Conservation (phyloP, 2,888 invertebrate species). For the Rhingia rostrata region DNA sequence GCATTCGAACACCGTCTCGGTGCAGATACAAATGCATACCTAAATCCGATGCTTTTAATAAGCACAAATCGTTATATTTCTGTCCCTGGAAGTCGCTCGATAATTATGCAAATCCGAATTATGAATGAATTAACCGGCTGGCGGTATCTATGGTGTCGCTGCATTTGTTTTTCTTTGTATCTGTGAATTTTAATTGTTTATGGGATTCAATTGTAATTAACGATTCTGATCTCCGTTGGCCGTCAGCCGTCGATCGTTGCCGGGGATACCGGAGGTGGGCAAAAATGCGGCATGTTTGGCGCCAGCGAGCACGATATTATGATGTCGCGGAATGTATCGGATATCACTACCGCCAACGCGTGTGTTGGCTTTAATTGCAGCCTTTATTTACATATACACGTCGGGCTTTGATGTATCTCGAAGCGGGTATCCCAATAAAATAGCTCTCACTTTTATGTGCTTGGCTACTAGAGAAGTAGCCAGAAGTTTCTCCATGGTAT, state of each 20-base stretch:
- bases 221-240: conserved; percentile 45
- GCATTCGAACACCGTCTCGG: not conserved
- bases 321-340: conserved; percentile 64
- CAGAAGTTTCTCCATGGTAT: conserved; percentile 17
- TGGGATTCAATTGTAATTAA: conserved; percentile 62
- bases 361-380: conserved; percentile 19
- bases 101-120: conserved; percentile 71
- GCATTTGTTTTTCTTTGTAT: conserved; percentile 41
- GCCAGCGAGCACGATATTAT: conserved; percentile 61
- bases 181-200: conserved; percentile 63
- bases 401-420: not conserved
- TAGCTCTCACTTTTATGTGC: conserved; percentile 41
- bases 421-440: conserved; percentile 9
- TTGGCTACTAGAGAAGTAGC: not conserved
- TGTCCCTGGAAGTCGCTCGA: conserved; percentile 55
- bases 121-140: conserved; percentile 67
- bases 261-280: conserved; percentile 48
- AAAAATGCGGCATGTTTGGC: conserved; percentile 60
- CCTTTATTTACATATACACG: not conserved
- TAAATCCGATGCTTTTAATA: conserved; percentile 40
- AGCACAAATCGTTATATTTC: conserved; percentile 41
- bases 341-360: conserved; percentile 56
- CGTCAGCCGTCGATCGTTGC: conserved; percentile 4
- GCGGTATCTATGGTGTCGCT: conserved; percentile 14
- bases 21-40: not conserved